Evolutionary conservation across 2,797 vertebrate genomes (phyloP).

Genomic region (Aldrovandia affinis): DNA sequence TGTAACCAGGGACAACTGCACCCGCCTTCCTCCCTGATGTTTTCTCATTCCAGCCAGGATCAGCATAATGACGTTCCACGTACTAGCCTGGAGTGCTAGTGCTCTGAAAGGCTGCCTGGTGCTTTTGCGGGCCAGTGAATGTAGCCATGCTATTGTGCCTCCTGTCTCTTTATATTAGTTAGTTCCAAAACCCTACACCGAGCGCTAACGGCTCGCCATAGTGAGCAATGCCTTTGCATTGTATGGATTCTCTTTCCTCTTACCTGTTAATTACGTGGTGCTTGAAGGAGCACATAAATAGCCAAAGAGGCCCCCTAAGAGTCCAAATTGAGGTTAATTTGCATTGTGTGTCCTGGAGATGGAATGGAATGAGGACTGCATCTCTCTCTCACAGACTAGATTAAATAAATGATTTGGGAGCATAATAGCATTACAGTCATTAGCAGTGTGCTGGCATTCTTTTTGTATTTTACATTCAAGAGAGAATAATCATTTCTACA

Average conservation of each 20-base stretch:
- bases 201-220: neutral
- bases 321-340: neutral
- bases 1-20: neutral
- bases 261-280: neutral
- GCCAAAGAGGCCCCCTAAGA: neutral
- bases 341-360: neutral
- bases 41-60: neutral
- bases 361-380: neutral
- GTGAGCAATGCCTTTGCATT: neutral
- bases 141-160: neutral
- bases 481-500: no score
- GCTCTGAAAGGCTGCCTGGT: neutral
- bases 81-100: neutral
- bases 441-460: no score
- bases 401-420: no score
- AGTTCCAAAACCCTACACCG: neutral
- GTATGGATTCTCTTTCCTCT: neutral
- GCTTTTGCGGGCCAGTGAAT: neutral
- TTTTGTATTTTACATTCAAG: no score
- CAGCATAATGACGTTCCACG: neutral
- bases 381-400: no score
- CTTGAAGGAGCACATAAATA: neutral
- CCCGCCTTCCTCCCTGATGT: neutral
- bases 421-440: no score
- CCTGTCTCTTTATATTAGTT: neutral